Evolutionary conservation across 2,888 invertebrate species (phyloP).

Genomic region (Mesochorus sp.): DNA sequence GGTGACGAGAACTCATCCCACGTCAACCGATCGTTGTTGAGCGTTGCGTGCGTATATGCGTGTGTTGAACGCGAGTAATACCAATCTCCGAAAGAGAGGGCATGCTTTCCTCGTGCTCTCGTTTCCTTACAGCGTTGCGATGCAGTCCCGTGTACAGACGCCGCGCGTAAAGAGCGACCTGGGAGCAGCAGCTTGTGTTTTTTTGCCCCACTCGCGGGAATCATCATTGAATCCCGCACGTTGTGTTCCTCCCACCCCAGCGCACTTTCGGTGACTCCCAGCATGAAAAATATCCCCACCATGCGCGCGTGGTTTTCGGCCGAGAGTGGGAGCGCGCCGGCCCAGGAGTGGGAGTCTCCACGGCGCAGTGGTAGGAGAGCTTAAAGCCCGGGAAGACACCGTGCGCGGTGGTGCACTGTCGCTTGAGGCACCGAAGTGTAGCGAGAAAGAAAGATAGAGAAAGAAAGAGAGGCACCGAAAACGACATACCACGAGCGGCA

Average conservation of each 20-base stretch:
- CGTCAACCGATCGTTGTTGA: background rate
- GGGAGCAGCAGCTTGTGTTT: background rate
- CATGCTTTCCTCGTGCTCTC: conserved; percentile 39
- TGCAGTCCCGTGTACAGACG: conserved; percentile 2
- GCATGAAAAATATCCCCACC: conserved; percentile 40
- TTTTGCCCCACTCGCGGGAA: conserved; percentile 39
- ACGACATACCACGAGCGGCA: background rate
- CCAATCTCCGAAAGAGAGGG: conserved; percentile 21
- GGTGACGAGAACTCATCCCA: conserved; percentile 20
- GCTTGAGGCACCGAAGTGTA: too few species aligned
- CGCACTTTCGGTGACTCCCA: conserved; percentile 45
- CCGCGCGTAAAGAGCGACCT: conserved; percentile 22
- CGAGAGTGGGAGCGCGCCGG: conserved; percentile 24
- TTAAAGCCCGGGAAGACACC: too few species aligned
- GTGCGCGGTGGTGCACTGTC: too few species aligned
- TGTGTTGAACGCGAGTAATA: background rate
- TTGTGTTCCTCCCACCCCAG: conserved; percentile 29
- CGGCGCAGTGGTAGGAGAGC: too few species aligned
- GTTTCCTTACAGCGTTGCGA: conserved; percentile 6
- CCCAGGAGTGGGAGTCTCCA: background rate
- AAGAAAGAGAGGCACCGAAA: conserved; percentile 17
- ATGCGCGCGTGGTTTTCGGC: background rate
- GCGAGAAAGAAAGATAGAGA: conserved; percentile 9
- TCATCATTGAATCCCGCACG: conserved; percentile 43
- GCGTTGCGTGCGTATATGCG: too few species aligned